phyloP scores from a whole-genome alignment of 2,113 vertebrate genomes.

The Lates calcarifer region DNA sequence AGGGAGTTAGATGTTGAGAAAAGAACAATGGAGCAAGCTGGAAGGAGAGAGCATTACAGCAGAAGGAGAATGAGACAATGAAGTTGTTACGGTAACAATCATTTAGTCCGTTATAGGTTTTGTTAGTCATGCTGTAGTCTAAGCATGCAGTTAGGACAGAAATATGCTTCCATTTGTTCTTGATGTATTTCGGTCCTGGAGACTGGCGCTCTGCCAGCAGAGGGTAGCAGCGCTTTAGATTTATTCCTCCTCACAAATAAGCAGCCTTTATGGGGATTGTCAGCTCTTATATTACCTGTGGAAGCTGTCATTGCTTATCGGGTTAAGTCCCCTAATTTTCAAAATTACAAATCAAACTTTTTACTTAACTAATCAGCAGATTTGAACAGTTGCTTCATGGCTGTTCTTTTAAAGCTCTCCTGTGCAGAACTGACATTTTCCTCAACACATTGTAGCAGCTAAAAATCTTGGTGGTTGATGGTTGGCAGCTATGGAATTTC shows the following conservation, averaged over 20 bases:
- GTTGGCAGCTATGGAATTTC: no score
- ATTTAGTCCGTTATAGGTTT: conserved; percentile 1
- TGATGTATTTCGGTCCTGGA: neutral
- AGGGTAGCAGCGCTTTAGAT: conserved; percentile 20
- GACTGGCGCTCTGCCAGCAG: conserved; percentile 42
- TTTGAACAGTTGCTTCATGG: neutral
- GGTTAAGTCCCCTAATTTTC: neutral
- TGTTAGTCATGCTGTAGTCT: conserved; percentile 1
- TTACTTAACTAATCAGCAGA: neutral
- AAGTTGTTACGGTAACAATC: conserved; percentile 10
- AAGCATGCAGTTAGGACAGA: neutral
- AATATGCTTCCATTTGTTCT: neutral
- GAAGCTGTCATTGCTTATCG: no score
- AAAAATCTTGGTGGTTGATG: neutral
- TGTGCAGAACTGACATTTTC: neutral
- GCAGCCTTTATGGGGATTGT: neutral
- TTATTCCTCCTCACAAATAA: neutral
- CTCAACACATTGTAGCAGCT: neutral
- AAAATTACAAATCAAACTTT: no score
- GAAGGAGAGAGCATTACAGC: neutral
- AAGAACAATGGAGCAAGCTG: conserved; percentile 13
- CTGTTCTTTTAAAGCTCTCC: neutral
- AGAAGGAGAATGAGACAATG: neutral
- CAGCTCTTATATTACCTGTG: neutral
- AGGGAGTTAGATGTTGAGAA: conserved; percentile 10